Percentiles rank a stretch among this genome's conserved stretches.
Evolutionary conservation across 2,888 invertebrate species (phyloP).

Genomic region (Leucozona laternaria): DNA sequence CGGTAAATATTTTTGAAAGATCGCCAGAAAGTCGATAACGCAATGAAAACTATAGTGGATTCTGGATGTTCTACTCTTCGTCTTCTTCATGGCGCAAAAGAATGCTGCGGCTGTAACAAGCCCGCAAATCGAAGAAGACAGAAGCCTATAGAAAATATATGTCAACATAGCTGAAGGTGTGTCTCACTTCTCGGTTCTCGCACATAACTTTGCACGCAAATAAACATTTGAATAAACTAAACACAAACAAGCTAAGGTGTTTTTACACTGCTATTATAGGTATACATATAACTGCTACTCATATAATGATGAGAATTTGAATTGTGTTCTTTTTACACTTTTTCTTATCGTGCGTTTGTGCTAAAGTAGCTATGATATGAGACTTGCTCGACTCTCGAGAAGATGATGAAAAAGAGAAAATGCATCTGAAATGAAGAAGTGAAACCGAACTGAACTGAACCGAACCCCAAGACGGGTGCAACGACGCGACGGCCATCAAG

Average conservation of each 20-base stretch:
- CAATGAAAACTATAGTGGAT: constrained; percentile 24
- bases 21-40: constrained; percentile 50
- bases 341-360: constrained; percentile 26
- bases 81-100: background rate
- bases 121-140: constrained; percentile 13
- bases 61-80: constrained; percentile 9
- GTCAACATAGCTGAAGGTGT: constrained; percentile 72
- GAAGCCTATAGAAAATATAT: constrained; percentile 59
- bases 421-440: constrained; percentile 75
- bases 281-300: constrained; percentile 11
- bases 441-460: constrained; percentile 65
- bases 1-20: constrained; percentile 45
- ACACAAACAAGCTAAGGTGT: constrained; percentile 45
- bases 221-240: constrained; percentile 63
- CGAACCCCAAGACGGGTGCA: constrained; percentile 38
- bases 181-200: constrained; percentile 58
- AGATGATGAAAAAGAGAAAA: constrained; percentile 73
- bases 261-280: background rate
- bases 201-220: constrained; percentile 70
- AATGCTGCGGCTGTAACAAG: constrained; percentile 26
- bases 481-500: constrained; percentile 14
- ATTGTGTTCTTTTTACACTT: constrained; percentile 22
- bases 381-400: constrained; percentile 31
- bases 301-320: constrained; percentile 29
- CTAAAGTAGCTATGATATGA: background rate